These are phyloP conservation scores for Meteorus colon DNA, from an alignment of 2,888 invertebrate genomes.

Conservation along the genomic window DNA sequence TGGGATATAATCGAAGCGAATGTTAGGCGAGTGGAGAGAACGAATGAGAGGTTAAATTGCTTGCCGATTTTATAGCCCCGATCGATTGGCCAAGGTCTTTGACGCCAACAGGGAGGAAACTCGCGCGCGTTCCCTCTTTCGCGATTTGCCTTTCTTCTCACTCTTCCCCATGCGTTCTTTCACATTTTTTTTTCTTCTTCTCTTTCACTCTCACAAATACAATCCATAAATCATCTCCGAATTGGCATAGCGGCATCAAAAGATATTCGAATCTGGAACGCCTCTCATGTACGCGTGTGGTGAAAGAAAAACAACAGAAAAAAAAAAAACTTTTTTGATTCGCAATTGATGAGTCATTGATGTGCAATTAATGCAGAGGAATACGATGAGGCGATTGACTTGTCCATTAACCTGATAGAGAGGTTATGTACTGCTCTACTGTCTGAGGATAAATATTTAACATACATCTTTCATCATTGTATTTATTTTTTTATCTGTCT, in stretches of 20 bases:
- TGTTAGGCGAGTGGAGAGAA: constrained; percentile 32
- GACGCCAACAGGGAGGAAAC: constrained; percentile 28
- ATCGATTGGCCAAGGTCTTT: constrained; percentile 42
- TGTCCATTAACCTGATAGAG: constrained; percentile 45
- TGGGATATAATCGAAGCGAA: constrained; percentile 38
- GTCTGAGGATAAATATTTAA: not conserved
- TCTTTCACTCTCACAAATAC: not conserved
- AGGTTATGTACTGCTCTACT: constrained; percentile 14
- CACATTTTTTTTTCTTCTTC: not conserved
- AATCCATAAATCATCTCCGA: constrained; percentile 32
- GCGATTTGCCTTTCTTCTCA: constrained; percentile 2
- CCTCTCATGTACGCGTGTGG: not conserved
- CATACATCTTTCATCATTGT: not conserved
- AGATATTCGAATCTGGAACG: constrained; percentile 22
- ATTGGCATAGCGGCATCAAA: constrained; percentile 35
- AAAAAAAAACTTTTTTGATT: constrained; percentile 24
- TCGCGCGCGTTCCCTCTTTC: constrained; percentile 2
- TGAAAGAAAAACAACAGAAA: not conserved
- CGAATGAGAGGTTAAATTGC: constrained; percentile 37
- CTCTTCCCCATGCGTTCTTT: not conserved
- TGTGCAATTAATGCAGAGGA: constrained; percentile 34
- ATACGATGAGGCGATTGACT: constrained; percentile 43
- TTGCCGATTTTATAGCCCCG: constrained; percentile 38
- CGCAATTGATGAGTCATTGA: constrained; percentile 34
- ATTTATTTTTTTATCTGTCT: not conserved